phyloP scores from a whole-genome alignment of 2,113 vertebrate genomes.

The Cacatua alba region DNA sequence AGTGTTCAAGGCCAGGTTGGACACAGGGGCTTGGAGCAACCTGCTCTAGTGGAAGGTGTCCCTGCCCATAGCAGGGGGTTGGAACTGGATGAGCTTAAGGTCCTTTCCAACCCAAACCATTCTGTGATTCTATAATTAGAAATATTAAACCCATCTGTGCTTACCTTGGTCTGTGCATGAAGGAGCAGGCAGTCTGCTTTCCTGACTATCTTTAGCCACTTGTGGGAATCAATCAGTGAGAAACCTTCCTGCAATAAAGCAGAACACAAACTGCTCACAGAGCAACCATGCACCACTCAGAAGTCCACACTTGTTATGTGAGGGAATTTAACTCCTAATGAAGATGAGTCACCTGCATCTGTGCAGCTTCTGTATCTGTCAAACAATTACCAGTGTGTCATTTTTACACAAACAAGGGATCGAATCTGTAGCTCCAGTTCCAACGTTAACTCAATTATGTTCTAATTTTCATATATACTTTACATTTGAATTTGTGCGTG shows the following conservation, averaged over 20 bases:
- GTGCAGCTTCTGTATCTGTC: neutral
- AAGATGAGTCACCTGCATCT: neutral
- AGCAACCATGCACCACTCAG: neutral
- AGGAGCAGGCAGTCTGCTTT: slow-evolving; percentile 87
- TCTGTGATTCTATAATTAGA: neutral
- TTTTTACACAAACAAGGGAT: neutral
- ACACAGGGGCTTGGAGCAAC: neutral
- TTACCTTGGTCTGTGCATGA: slow-evolving; percentile 80
- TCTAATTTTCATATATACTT: neutral
- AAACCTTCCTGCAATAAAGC: slow-evolving; percentile 87
- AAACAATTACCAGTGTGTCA: neutral
- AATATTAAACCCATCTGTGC: neutral
- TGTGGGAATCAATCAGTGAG: slow-evolving; percentile 79
- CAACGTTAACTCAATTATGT: no score
- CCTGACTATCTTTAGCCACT: slow-evolving; percentile 84
- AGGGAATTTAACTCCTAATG: neutral
- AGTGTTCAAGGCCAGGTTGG: no score
- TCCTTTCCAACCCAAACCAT: neutral
- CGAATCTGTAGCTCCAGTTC: neutral
- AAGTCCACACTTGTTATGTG: neutral
- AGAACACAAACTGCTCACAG: neutral
- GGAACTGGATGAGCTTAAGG: neutral
- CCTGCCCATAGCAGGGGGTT: neutral
- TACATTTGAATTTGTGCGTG: neutral
- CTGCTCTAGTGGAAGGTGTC: neutral